Percentiles rank a stretch among this genome's conserved stretches.
These are phyloP conservation scores for Ctenochaetus hawaiiensis DNA, from an alignment of 2,797 vertebrate species.

Conservation along the genomic window DNA sequence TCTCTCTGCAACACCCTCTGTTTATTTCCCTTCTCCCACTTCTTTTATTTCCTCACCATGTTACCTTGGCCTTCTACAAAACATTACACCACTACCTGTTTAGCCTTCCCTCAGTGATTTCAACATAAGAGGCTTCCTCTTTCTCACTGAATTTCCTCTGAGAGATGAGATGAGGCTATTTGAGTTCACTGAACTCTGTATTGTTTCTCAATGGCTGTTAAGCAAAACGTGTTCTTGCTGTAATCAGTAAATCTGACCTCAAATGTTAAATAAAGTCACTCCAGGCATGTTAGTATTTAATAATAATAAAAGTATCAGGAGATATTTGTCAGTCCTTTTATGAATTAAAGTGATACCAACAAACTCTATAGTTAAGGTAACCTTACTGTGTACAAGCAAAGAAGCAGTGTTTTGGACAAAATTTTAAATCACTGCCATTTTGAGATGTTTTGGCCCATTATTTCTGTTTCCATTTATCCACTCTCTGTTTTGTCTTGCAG, in stretches of 20 bases:
- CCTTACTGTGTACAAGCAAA: too few species aligned
- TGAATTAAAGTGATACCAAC: too few species aligned
- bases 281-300: background rate
- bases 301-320: constrained; percentile 13
- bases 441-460: too few species aligned
- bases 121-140: constrained; percentile 53
- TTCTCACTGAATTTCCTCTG: constrained; percentile 40
- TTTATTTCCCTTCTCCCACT: background rate
- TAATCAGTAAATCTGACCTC: constrained; percentile 13
- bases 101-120: constrained; percentile 1
- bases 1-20: background rate
- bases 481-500: constrained; percentile 79
- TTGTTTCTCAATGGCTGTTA: constrained; percentile 20
- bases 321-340: background rate
- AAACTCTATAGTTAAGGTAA: too few species aligned
- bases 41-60: background rate
- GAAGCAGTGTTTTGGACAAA: too few species aligned
- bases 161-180: constrained; percentile 9
- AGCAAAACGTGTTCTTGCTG: constrained; percentile 6
- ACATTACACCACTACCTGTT: background rate
- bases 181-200: constrained; percentile 45
- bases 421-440: too few species aligned
- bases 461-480: too few species aligned
- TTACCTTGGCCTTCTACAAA: background rate
- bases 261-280: constrained; percentile 12